Evolutionary conservation across 2,797 vertebrate genomes (phyloP).

Genomic region (Protosalanx chinensis): DNA sequence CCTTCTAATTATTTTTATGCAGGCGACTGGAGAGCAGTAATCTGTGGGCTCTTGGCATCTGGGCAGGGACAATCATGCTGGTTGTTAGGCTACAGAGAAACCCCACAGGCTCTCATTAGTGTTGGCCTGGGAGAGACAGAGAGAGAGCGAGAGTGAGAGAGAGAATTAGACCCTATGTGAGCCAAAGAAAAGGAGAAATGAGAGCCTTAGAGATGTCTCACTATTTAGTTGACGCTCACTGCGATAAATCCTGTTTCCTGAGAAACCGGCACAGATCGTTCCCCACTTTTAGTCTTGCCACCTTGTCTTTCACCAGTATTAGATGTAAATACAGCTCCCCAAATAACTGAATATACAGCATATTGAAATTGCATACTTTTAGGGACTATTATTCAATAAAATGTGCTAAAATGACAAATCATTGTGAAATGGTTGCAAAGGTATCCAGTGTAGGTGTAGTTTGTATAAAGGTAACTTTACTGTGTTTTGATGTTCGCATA

Average conservation of each 20-base stretch:
- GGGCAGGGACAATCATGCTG: conserved; percentile 53
- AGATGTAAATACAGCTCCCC: conserved; percentile 37
- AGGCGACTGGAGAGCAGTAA: conserved; percentile 51
- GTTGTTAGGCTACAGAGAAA: conserved; percentile 62
- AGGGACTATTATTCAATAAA: background rate
- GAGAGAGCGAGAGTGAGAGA: conserved; percentile 17
- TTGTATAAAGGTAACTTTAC: background rate
- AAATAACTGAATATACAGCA: background rate
- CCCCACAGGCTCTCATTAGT: conserved; percentile 71
- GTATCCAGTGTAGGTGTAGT: background rate
- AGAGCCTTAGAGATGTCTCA: conserved; percentile 40
- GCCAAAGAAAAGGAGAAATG: conserved; percentile 18
- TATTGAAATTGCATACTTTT: background rate
- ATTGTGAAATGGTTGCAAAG: conserved; percentile 18
- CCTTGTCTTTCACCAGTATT: conserved; percentile 52
- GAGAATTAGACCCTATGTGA: conserved; percentile 10
- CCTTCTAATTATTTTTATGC: conserved; percentile 46
- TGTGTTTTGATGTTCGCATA: background rate
- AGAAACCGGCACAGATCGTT: conserved; percentile 32
- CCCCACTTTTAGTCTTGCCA: conserved; percentile 31
- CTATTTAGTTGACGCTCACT: conserved; percentile 30
- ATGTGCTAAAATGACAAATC: background rate
- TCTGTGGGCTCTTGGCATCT: conserved; percentile 46
- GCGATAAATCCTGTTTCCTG: conserved; percentile 42
- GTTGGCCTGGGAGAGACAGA: conserved; percentile 15